These are phyloP conservation scores for Eupeodes latifasciatus DNA, from an alignment of 2,888 invertebrate species.

Conservation along the genomic window DNA sequence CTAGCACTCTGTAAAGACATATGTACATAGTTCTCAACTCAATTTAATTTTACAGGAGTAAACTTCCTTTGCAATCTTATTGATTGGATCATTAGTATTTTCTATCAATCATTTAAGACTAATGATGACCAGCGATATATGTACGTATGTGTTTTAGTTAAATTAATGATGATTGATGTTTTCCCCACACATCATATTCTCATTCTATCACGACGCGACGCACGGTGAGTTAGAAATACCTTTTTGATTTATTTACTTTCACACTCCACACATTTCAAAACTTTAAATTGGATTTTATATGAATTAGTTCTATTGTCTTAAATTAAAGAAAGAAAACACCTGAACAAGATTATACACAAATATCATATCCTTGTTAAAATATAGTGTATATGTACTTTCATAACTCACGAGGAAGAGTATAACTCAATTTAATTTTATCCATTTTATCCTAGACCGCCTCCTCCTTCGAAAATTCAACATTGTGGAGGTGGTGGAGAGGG, in stretches of 20 bases:
- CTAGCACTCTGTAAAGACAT: no score
- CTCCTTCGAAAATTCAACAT: not conserved
- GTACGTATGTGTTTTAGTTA: not conserved
- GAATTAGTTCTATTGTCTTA: not conserved
- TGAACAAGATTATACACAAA: not conserved
- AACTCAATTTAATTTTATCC: slow-evolving; percentile 14
- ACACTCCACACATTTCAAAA: not conserved
- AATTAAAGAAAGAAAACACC: slow-evolving; percentile 1
- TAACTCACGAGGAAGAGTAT: not conserved
- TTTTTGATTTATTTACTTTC: slow-evolving; percentile 16
- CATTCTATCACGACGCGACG: not conserved
- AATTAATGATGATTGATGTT: slow-evolving; percentile 32
- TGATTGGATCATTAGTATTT: slow-evolving; percentile 11
- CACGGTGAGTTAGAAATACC: not conserved
- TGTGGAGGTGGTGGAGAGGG: not conserved
- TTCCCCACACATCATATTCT: not conserved
- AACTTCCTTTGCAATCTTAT: slow-evolving; percentile 19
- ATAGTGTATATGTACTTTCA: not conserved
- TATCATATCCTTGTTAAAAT: not conserved
- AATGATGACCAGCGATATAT: slow-evolving; percentile 22
- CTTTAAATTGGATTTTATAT: not conserved
- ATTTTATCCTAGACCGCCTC: not conserved
- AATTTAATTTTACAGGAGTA: not conserved
- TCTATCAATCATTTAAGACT: slow-evolving; percentile 32
- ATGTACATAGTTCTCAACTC: not conserved